phyloP scores from a whole-genome alignment of 2,888 invertebrate genomes.

The Drosophila nigricruria region DNA sequence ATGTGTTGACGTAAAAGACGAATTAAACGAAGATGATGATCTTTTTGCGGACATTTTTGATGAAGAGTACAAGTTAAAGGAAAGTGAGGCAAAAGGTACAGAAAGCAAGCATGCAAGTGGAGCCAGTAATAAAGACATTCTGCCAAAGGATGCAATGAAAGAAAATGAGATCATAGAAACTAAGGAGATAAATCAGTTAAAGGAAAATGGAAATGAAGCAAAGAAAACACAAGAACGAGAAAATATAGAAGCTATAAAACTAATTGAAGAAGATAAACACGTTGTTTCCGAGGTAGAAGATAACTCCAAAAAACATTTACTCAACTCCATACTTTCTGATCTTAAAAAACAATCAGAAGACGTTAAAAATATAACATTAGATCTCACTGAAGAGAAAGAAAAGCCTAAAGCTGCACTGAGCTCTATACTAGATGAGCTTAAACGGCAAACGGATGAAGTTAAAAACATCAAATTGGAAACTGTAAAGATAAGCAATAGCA shows the following conservation, averaged over 20 bases:
- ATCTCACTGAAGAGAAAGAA: constrained; percentile 1
- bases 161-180: neutral
- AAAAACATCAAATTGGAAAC: constrained; percentile 79
- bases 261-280: neutral
- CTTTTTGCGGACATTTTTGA: constrained; percentile 91
- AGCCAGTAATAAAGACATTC: neutral
- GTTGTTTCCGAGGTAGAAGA: neutral
- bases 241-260: too few relatives aligned
- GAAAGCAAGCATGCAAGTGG: neutral
- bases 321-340: constrained; percentile 29
- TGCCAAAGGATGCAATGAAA: neutral
- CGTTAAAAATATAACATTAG: constrained; percentile 36
- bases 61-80: constrained; percentile 7
- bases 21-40: constrained; percentile 86
- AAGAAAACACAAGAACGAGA: neutral
- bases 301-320: neutral
- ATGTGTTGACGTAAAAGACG: constrained; percentile 86
- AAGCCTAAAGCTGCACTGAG: constrained; percentile 18
- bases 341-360: constrained; percentile 42
- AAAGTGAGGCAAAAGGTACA: neutral
- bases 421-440: constrained; percentile 72
- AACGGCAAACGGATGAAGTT: constrained; percentile 72
- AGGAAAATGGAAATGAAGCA: neutral
- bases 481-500: constrained; percentile 63
- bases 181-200: neutral